These are phyloP conservation scores for Drosophila meridionalis DNA, from an alignment of 2,888 invertebrate species.

Conservation along the genomic window DNA sequence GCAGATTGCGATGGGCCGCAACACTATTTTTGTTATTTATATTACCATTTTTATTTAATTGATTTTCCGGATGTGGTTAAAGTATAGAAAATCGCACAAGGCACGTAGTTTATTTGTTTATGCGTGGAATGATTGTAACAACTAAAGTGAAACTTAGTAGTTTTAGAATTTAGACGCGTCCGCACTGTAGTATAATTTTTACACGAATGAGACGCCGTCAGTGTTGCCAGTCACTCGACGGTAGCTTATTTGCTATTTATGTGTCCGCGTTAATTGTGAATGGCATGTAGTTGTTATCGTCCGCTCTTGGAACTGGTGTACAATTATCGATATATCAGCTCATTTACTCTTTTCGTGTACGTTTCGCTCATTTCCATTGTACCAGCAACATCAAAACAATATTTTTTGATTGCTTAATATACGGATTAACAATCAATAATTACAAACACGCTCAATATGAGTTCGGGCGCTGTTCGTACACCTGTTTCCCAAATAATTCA, in stretches of 20 bases:
- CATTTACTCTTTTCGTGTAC: background rate
- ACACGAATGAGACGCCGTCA: constrained; percentile 84
- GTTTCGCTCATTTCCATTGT: constrained; percentile 3
- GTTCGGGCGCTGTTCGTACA: constrained; percentile 74
- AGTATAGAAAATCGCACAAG: constrained; percentile 48
- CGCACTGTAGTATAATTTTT: constrained; percentile 78
- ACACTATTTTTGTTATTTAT: constrained; percentile 44
- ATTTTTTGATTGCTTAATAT: background rate
- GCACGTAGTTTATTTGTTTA: constrained; percentile 49
- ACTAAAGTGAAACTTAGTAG: constrained; percentile 41
- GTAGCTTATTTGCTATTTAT: constrained; percentile 25
- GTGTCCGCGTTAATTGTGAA: constrained; percentile 20
- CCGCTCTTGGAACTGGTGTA: background rate
- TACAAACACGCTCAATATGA: constrained; percentile 42
- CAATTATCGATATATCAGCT: constrained; percentile 10
- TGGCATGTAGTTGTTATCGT: constrained; percentile 24
- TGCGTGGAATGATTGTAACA: constrained; percentile 67
- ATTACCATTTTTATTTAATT: constrained; percentile 75
- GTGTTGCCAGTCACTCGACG: constrained; percentile 43
- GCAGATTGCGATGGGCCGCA: constrained; percentile 56
- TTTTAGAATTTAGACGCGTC: constrained; percentile 57
- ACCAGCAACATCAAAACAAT: constrained; percentile 24
- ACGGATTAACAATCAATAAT: background rate
- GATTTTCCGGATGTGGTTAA: constrained; percentile 58
- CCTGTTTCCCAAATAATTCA: constrained; percentile 91